Base-by-base conservation (phyloP, 2,888 invertebrate genomes). In the Caenorhabditis auriculariae region DNA sequence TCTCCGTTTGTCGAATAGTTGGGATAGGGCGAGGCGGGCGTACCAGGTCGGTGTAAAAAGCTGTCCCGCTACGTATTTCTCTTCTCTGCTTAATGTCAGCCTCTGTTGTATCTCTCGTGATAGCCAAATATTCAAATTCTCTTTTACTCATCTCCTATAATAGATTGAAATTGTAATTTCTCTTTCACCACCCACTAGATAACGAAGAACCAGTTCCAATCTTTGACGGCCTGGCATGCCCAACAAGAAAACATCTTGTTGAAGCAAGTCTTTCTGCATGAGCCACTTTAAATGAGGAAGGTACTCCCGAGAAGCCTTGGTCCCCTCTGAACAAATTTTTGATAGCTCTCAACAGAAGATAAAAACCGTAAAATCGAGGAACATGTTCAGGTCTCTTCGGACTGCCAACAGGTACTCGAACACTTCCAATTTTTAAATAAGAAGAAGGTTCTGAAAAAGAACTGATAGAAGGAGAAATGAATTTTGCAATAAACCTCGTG, bases 51-150 rank as follows among this genome's bases (percentile, higher is more conserved):
- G 92, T 89, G 84, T 94, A 95, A 79, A 87, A 88, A 0, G 94
- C 93, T 35, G 90, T 91, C 19, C 91, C 91, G 53, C 87, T 85
- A 64, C 88, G 87, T 53, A 96, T 94, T 84, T 96, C 95, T 69
- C 95, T 86, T 48, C 95, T 85, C 82, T 96, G 95, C 82, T 96
- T 96, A 26, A 96, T 86, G 83, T 96, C 96, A 4, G 93, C 90
- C 83, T 96, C 96, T 0, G 95, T 96, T 0, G 95, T 94, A 81
- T 96, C 96, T 68, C 95, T 86, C 26, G 93, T 93, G 19, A 96
- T 84, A 0, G 93, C 89, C 24, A 96, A 89, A 84, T 93, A 95
- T 82, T 96, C 95, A 48, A 90, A 85, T 85, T 96, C 95, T 50
- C 91, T 38, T 41, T n/a, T n/a, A 19, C 2, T 27, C 6, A 28